These are phyloP conservation scores for Morelia viridis DNA, from an alignment of 2,797 vertebrate genomes.

Conservation along the genomic window DNA sequence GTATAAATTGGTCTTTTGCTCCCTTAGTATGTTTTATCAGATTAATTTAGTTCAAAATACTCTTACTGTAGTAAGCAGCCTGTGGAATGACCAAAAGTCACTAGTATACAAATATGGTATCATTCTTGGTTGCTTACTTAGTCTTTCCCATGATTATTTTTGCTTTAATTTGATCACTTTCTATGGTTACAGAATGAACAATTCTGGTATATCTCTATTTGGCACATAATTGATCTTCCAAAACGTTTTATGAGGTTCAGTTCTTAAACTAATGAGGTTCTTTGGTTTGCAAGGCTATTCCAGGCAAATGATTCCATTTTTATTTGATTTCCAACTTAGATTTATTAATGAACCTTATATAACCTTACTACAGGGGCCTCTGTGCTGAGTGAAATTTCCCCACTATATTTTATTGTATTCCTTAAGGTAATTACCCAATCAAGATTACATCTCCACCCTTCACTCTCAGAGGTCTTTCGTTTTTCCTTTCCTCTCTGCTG, in stretches of 20 bases:
- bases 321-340: constrained; percentile 34
- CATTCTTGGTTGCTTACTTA: neutral
- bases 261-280: constrained; percentile 36
- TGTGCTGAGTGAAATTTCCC: constrained; percentile 27
- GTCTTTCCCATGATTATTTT: neutral
- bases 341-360: constrained; percentile 45
- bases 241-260: constrained; percentile 21
- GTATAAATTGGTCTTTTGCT: neutral
- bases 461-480: constrained; percentile 27
- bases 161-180: neutral
- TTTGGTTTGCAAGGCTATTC: constrained; percentile 8
- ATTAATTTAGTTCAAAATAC: neutral
- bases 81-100: neutral
- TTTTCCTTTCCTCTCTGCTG: constrained; percentile 16
- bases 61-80: neutral
- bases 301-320: constrained; percentile 23
- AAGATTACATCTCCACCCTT: constrained; percentile 13
- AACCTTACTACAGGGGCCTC: constrained; percentile 22
- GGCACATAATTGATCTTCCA: constrained; percentile 24
- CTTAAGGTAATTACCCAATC: constrained; percentile 14
- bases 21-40: neutral
- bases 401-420: constrained; percentile 18
- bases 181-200: neutral
- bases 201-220: constrained; percentile 17
- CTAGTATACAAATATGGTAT: neutral